Percentiles rank a stretch among this genome's conserved stretches.
These are phyloP conservation scores for Drosophila mettleri DNA, from an alignment of 2,888 invertebrate genomes.

Conservation along the genomic window DNA sequence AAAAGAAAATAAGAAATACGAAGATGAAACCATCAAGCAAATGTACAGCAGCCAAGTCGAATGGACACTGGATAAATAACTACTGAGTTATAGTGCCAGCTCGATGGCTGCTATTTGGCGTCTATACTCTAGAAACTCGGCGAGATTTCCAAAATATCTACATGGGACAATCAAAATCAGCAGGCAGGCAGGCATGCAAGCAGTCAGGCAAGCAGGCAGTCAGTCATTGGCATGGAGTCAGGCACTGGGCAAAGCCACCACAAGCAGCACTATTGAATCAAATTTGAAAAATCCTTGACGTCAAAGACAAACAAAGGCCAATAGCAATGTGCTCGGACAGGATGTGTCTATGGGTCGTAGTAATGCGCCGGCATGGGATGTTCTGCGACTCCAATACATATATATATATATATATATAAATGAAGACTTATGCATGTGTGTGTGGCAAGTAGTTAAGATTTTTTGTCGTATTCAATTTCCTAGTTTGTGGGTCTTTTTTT, in stretches of 20 bases:
- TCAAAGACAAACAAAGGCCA: conserved; percentile 66
- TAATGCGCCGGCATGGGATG: conserved; percentile 44
- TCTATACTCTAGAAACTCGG: conserved; percentile 32
- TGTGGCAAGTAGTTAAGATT: conserved; percentile 78
- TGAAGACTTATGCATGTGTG: not conserved
- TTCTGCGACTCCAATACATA: conserved; percentile 25
- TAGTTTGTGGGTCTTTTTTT: conserved; percentile 48
- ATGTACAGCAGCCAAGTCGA: conserved; percentile 67
- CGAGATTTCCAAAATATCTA: conserved; percentile 76
- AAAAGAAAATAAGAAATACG: conserved; percentile 45
- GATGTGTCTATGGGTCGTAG: conserved; percentile 36
- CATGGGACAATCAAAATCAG: conserved; percentile 73
- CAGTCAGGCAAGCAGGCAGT: conserved; percentile 27
- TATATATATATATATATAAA: conserved; percentile 19
- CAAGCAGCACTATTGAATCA: conserved; percentile 59
- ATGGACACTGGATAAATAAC: conserved; percentile 78
- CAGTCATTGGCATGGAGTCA: conserved; percentile 36
- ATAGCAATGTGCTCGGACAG: conserved; percentile 37
- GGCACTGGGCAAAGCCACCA: conserved; percentile 24
- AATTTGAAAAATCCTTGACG: conserved; percentile 75
- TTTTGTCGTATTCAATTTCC: conserved; percentile 79
- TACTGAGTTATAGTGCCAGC: conserved; percentile 68
- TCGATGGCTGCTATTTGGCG: conserved; percentile 50
- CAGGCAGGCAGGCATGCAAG: conserved; percentile 3
- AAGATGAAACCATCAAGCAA: conserved; percentile 49